Evolutionary conservation across 2,888 invertebrate genomes (phyloP).

Genomic region (Alcis repandata): DNA sequence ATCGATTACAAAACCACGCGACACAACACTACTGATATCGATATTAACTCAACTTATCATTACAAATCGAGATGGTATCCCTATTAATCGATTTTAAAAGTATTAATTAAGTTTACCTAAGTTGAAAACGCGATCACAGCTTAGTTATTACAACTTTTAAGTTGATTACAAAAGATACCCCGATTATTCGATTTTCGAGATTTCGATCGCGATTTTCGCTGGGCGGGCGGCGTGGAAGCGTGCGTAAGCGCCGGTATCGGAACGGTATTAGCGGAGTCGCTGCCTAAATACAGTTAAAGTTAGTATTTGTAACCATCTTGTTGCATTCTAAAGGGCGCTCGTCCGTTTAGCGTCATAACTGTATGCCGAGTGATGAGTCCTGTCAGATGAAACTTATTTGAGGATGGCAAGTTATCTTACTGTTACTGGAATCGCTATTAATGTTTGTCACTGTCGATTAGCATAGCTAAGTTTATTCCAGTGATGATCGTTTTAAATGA

Average conservation of each 20-base stretch:
- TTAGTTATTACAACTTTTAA: background rate
- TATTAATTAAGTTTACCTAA: background rate
- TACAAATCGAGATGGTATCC: background rate
- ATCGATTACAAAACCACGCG: slow-evolving; percentile 47
- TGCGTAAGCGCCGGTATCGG: slow-evolving; percentile 79
- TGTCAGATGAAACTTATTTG: slow-evolving; percentile 36
- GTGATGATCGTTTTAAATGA: slow-evolving; percentile 1
- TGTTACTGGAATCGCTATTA: slow-evolving; percentile 15
- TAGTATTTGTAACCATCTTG: slow-evolving; percentile 72
- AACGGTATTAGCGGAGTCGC: slow-evolving; percentile 71
- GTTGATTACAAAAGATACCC: slow-evolving; percentile 15
- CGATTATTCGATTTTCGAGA: slow-evolving; percentile 33
- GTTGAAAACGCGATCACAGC: background rate
- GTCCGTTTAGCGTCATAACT: slow-evolving; percentile 41
- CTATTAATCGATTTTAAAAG: background rate
- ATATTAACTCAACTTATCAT: slow-evolving; percentile 6
- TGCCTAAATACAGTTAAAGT: slow-evolving; percentile 66
- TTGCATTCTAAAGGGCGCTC: slow-evolving; percentile 62
- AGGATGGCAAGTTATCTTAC: slow-evolving; percentile 18
- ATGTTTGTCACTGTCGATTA: slow-evolving; percentile 10
- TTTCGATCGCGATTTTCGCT: slow-evolving; percentile 43
- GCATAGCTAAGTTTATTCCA: background rate
- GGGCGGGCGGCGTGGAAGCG: slow-evolving; percentile 82
- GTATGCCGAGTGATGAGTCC: slow-evolving; percentile 30
- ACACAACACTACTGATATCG: slow-evolving; percentile 49